phyloP scores from a whole-genome alignment of 2,797 vertebrate genomes.

The Bufotes viridis region DNA sequence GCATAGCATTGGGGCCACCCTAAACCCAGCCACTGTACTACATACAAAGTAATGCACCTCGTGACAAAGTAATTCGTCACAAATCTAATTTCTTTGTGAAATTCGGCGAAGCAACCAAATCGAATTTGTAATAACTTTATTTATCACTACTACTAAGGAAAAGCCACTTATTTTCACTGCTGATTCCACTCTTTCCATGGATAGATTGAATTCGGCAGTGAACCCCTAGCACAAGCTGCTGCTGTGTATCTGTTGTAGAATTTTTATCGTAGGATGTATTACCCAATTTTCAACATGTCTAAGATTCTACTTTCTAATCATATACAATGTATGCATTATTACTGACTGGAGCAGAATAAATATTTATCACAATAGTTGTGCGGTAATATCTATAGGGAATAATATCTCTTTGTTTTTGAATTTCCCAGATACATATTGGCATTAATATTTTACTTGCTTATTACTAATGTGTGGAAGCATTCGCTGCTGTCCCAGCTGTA shows the following conservation, averaged over 20 bases:
- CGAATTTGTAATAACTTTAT: too few species aligned
- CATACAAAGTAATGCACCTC: too few species aligned
- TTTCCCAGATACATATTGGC: constrained; percentile 15
- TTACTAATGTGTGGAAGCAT: constrained; percentile 35
- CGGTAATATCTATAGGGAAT: constrained; percentile 15
- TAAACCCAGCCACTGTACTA: too few species aligned
- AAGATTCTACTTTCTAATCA: not conserved
- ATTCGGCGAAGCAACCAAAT: too few species aligned
- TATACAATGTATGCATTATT: not conserved
- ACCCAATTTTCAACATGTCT: not conserved
- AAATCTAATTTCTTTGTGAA: too few species aligned
- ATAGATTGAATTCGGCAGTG: too few species aligned
- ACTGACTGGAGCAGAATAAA: not conserved
- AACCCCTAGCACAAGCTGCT: too few species aligned
- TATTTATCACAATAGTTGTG: constrained; percentile 31
- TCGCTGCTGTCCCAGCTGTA: constrained; percentile 27
- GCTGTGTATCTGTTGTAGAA: not conserved
- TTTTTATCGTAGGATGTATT: not conserved
- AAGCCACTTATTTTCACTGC: too few species aligned
- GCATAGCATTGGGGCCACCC: too few species aligned
- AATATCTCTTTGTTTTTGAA: constrained; percentile 33
- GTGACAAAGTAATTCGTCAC: too few species aligned
- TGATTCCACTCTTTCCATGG: too few species aligned
- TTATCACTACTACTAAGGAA: too few species aligned
- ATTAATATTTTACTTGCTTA: constrained; percentile 48